Evolutionary conservation across 2,888 invertebrate genomes (phyloP), one percentile per base, ranked within the genome.

Genomic region (Tetheella fluctuosa): DNA sequence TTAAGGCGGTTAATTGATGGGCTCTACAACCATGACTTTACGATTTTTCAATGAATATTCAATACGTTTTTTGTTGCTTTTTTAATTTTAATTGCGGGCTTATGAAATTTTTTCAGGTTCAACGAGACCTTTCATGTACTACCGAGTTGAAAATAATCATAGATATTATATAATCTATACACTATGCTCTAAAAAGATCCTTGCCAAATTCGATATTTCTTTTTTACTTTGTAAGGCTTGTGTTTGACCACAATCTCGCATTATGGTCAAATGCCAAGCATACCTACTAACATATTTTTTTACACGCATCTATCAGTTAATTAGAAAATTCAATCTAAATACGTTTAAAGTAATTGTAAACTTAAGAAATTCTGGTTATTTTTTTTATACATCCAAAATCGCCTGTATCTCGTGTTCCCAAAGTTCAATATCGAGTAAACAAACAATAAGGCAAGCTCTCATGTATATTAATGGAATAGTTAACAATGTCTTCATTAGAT

Each of bases 11-110:
- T 89, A 89, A 89, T 88, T 86, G 87, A 81, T 77, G 82, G 76
- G 76, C 84, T 85, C 84, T 68, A 30, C 10, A 8, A 7, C 48
- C 48, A 67, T 91, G 91, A 91, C 88, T 90, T 76, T 72, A 83
- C 88, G 79, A 81, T 89, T 88, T 48, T 85, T 82, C 80, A 81
- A 86, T 88, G 83, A 87, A 88, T 86, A 86, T 86, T 83, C 84
- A 82, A 74, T 65, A 68, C 61, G 65, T 59, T 65, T 68, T 67
- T 69, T 73, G 3, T 34, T 3, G 13, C 13, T 13, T 2, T 68
- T 69, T 70, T 69, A n/a, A 25, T 23, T 17, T 10, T 20, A 28
- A n/a, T n/a, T n/a, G n/a, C n/a, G n/a, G n/a, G 30, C 4, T 34
- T 13, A 8, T 8, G 8, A 8, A 10, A 0, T 30, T 10, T 30